A percentile compares a stretch with the other conserved stretches of the same genome.
Conservation (phyloP, 2,888 invertebrate genomes). For the Brachyopa scutellaris region DNA sequence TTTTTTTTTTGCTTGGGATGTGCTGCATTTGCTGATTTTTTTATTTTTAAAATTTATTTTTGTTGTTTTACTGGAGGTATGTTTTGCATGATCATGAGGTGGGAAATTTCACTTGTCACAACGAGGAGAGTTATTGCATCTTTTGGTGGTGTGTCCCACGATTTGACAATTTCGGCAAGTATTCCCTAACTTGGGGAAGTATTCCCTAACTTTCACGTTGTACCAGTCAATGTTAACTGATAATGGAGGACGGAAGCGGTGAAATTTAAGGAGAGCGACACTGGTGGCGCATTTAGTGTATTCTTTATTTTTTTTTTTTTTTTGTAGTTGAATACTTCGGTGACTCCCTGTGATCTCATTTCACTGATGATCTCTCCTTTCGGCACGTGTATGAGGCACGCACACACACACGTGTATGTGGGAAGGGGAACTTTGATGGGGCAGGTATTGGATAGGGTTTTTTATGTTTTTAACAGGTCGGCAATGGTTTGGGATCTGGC, state of each 20-base stretch:
- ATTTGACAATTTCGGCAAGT: neutral
- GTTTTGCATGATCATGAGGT: neutral
- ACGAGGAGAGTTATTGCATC: neutral
- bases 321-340: neutral
- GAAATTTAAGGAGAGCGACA: neutral
- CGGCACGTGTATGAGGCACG: neutral
- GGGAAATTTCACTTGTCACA: neutral
- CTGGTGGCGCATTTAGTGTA: neutral
- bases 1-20: no score
- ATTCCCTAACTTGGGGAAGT: no score
- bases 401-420: no score
- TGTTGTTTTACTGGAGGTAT: no score
- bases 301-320: neutral
- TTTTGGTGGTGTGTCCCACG: neutral
- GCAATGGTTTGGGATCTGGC: neutral
- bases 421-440: neutral
- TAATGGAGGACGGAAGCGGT: neutral
- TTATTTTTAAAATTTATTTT: no score
- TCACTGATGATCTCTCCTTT: neutral
- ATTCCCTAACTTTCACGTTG: no score
- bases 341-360: neutral
- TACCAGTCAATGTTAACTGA: neutral
- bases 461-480: neutral
- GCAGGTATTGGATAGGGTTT: neutral
- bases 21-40: no score